Percentiles rank a stretch among this genome's conserved stretches.
phyloP scores from a whole-genome alignment of 2,113 vertebrate genomes.

The Oceanites oceanicus region DNA sequence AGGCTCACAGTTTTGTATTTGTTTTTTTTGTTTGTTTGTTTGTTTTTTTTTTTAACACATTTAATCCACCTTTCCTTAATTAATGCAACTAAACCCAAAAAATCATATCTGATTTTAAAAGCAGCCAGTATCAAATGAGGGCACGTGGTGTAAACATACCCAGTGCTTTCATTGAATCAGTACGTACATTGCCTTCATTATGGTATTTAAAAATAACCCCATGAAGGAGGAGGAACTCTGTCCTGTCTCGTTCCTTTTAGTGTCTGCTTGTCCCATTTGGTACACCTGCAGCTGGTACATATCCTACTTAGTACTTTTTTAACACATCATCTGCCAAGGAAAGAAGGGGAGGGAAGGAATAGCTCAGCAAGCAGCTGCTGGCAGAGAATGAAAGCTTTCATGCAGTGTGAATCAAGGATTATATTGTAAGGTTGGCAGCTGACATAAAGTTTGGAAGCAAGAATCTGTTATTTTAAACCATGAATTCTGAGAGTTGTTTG shows the following conservation, averaged over 20 bases:
- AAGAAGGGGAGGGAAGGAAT: neutral
- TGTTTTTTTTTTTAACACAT: neutral
- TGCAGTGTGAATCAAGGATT: conserved; percentile 52
- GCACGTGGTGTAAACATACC: neutral
- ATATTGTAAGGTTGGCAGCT: conserved; percentile 55
- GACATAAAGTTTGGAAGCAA: conserved; percentile 53
- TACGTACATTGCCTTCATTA: neutral
- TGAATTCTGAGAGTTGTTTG: conserved; percentile 5
- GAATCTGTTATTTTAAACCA: conserved; percentile 41
- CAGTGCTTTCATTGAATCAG: neutral
- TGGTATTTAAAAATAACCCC: conserved; percentile 8
- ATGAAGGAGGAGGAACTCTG: neutral
- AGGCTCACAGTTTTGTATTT: neutral
- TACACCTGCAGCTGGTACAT: conserved; percentile 54
- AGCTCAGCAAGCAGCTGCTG: conserved; percentile 67
- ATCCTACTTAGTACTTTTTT: conserved; percentile 58
- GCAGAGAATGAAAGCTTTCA: conserved; percentile 67
- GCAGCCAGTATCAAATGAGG: neutral
- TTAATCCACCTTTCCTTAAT: neutral
- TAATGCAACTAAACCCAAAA: neutral
- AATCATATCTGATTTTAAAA: neutral
- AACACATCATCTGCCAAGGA: conserved; percentile 67
- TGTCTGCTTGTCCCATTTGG: conserved; percentile 40
- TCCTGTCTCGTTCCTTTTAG: conserved; percentile 20
- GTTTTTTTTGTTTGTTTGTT: neutral